Conservation (phyloP, 2,888 invertebrate species). For the Hecatera dysodea region DNA sequence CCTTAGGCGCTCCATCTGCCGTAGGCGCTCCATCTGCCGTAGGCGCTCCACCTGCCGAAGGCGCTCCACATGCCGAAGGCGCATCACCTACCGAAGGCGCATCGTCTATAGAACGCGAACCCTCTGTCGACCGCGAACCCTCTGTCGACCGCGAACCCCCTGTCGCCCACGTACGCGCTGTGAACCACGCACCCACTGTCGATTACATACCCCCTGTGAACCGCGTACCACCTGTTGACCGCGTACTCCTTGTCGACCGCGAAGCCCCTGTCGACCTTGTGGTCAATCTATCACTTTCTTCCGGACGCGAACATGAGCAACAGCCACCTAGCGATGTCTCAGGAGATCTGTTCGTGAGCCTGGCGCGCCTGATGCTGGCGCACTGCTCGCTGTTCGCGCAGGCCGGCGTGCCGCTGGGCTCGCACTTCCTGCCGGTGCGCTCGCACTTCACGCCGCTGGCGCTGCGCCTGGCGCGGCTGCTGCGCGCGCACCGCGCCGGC, state of each 20-base stretch:
- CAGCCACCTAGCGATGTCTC: not conserved
- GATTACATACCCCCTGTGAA: not conserved
- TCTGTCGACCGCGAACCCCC: not conserved
- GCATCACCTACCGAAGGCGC: not conserved
- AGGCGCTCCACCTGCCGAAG: too few species aligned
- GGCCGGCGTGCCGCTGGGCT: not conserved
- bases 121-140: not conserved
- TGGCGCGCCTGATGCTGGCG: not conserved
- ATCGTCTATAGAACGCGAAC: too few species aligned
- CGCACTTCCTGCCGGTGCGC: too few species aligned
- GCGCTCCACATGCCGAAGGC: too few species aligned
- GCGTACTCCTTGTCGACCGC: not conserved
- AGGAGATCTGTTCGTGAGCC: slow-evolving; percentile 2
- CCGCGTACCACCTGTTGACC: not conserved
- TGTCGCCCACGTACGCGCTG: not conserved
- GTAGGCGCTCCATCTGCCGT: too few species aligned
- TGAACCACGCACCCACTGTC: not conserved
- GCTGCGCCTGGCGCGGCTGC: not conserved
- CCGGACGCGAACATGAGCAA: not conserved
- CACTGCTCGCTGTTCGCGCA: not conserved
- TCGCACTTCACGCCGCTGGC: not conserved
- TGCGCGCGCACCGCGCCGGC: not conserved
- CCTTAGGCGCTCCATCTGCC: too few species aligned
- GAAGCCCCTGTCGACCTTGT: not conserved
- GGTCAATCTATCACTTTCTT: not conserved